Conservation (phyloP, 2,888 invertebrate species). For the Phyto melanocephala region DNA sequence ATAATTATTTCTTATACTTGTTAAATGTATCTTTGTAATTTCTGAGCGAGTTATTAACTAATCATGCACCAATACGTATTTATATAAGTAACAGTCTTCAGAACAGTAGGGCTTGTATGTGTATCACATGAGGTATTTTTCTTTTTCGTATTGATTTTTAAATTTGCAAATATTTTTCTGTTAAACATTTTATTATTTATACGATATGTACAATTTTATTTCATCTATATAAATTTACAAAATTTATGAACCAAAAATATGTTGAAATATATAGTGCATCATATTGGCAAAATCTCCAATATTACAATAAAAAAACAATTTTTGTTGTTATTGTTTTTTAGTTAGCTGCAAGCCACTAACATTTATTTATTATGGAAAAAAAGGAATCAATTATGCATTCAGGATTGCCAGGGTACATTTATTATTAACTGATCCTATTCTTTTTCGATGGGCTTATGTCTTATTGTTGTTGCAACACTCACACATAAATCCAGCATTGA, state of each 20-base stretch:
- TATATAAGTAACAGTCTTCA: no score
- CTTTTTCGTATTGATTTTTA: constrained; percentile 40
- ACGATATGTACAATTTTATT: neutral
- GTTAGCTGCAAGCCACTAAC: constrained; percentile 25
- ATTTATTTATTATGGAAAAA: constrained; percentile 29
- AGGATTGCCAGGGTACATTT: constrained; percentile 37
- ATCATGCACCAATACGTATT: no score
- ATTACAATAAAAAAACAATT: neutral
- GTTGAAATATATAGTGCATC: constrained; percentile 15
- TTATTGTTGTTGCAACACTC: no score
- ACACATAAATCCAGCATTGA: no score
- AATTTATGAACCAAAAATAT: constrained; percentile 47
- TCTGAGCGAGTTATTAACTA: no score
- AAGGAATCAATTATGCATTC: constrained; percentile 22
- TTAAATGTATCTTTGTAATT: no score
- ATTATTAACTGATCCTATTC: neutral
- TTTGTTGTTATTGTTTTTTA: neutral
- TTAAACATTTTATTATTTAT: constrained; percentile 11
- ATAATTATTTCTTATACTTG: no score
- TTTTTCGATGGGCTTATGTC: no score
- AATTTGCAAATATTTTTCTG: constrained; percentile 8
- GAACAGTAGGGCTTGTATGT: neutral
- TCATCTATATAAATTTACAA: constrained; percentile 25
- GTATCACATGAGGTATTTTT: neutral
- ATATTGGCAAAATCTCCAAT: neutral